phyloP scores from a whole-genome alignment of 2,113 vertebrate genomes.

The Rynchops niger region DNA sequence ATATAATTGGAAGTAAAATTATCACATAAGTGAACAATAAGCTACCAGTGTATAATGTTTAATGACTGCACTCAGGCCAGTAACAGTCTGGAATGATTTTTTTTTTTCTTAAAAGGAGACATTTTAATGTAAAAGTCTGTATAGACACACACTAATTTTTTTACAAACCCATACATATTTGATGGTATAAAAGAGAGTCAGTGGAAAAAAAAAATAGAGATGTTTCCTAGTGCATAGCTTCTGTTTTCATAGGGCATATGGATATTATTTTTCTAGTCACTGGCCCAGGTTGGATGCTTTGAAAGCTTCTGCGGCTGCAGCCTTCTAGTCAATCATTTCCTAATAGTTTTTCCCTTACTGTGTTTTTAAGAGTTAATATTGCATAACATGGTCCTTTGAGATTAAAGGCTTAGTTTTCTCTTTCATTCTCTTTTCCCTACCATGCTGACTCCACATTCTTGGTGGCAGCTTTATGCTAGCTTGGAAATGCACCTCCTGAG shows the following conservation, averaged over 20 bases:
- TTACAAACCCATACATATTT: neutral
- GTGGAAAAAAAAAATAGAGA: neutral
- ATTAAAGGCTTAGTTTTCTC: neutral
- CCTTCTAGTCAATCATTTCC: neutral
- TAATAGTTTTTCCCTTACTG: neutral
- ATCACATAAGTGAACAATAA: slow-evolving; percentile 53
- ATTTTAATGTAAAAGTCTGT: neutral
- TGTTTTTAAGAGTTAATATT: slow-evolving; percentile 2
- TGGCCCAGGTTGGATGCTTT: neutral
- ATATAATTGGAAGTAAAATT: slow-evolving; percentile 67
- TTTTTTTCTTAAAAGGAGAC: neutral
- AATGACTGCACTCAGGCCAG: slow-evolving; percentile 21
- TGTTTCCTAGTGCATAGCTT: neutral
- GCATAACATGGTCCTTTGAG: neutral
- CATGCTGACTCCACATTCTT: neutral
- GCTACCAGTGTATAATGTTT: slow-evolving; percentile 1
- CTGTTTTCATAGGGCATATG: neutral
- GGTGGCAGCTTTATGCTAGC: neutral
- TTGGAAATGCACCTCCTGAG: neutral
- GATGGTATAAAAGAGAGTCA: neutral
- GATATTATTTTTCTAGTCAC: neutral
- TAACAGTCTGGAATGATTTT: neutral
- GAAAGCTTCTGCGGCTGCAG: neutral
- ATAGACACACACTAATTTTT: neutral
- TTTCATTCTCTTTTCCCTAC: neutral